Evolutionary conservation across 1,140 invertebrate species (phyloP).

Genomic region (Drosophila auraria): DNA sequence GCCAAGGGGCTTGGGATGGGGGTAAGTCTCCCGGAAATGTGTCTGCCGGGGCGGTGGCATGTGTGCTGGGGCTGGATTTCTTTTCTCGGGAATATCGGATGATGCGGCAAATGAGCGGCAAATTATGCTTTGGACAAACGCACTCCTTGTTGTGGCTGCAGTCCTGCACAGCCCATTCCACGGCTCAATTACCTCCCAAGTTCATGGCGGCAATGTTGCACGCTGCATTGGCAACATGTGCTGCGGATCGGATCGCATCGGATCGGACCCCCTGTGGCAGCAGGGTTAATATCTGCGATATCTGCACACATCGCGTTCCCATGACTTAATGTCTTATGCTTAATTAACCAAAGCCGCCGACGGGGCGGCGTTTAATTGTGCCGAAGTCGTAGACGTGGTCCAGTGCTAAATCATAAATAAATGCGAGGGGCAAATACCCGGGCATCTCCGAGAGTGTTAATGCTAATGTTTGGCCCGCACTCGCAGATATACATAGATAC

Average conservation of each 20-base stretch:
- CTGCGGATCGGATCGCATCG: constrained; percentile 10
- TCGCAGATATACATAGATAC: constrained; percentile 27
- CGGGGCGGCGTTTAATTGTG: constrained; percentile 68
- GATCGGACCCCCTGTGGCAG: constrained; percentile 27
- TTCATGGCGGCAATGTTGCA: constrained; percentile 70
- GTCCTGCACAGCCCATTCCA: constrained; percentile 43
- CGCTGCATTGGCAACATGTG: constrained; percentile 79
- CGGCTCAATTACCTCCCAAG: constrained; percentile 70
- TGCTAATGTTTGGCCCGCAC: constrained; percentile 55
- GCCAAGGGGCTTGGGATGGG: background rate
- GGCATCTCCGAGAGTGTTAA: background rate
- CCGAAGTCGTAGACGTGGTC: constrained; percentile 18
- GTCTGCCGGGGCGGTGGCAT: constrained; percentile 34
- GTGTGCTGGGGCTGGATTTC: constrained; percentile 37
- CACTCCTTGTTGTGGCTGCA: constrained; percentile 42
- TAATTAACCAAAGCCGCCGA: constrained; percentile 80
- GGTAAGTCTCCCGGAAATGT: constrained; percentile 53
- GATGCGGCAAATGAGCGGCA: constrained; percentile 77
- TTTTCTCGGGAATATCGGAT: constrained; percentile 68
- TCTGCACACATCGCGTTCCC: constrained; percentile 66
- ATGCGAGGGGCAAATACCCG: constrained; percentile 58
- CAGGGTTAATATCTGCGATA: constrained; percentile 46
- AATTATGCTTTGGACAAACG: constrained; percentile 67
- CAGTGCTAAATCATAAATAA: constrained; percentile 68
- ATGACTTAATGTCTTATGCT: constrained; percentile 77